These are phyloP conservation scores for Bungarus multicinctus DNA, from an alignment of 2,113 vertebrate genomes.

Conservation along the genomic window DNA sequence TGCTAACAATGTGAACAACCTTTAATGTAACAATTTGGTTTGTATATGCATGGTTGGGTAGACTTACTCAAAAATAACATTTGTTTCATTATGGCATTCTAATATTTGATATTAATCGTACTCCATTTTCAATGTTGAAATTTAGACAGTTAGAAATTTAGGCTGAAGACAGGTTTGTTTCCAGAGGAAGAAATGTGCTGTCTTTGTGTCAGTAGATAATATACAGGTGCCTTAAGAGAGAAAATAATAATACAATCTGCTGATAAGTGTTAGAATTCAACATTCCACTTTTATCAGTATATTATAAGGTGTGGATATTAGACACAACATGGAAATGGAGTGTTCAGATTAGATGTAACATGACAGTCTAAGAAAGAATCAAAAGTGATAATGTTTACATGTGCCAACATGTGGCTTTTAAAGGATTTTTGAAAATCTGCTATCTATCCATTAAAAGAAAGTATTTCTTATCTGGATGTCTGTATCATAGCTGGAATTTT, in stretches of 20 bases:
- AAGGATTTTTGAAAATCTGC: slow-evolving; percentile 3
- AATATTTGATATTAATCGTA: neutral
- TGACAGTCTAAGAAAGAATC: slow-evolving; percentile 18
- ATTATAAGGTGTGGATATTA: slow-evolving; percentile 9
- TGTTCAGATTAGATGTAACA: slow-evolving; percentile 34
- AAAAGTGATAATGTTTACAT: slow-evolving; percentile 8
- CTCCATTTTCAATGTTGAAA: neutral
- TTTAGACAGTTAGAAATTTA: neutral
- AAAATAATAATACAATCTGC: neutral
- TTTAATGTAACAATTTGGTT: neutral
- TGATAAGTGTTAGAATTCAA: slow-evolving; percentile 4
- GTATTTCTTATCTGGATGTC: neutral
- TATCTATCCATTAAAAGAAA: neutral
- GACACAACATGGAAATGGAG: neutral
- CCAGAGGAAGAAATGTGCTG: neutral
- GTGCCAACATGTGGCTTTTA: slow-evolving; percentile 25
- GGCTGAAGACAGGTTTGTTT: neutral
- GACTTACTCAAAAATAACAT: neutral
- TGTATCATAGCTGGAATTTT: neutral
- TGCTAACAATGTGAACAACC: neutral
- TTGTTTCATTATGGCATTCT: neutral
- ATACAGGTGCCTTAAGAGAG: neutral
- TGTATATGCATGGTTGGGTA: too few relatives aligned
- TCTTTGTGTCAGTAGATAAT: neutral
- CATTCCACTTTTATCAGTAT: neutral